Conservation (phyloP, 2,113 vertebrate genomes). For the Muntiacus muntjak region DNA sequence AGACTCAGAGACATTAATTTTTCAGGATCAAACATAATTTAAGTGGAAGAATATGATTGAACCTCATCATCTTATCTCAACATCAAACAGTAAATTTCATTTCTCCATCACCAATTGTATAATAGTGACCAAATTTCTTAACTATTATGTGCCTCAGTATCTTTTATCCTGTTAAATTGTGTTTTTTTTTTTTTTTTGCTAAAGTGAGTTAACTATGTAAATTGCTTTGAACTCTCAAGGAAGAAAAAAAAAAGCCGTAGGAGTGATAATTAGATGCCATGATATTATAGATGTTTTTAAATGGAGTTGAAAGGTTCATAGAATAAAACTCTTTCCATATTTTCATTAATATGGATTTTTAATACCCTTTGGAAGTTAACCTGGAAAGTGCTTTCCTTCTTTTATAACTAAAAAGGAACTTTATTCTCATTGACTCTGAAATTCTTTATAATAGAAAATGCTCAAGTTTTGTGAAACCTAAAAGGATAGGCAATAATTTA, state of each 20-base stretch:
- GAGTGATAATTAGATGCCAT: slow-evolving; percentile 69
- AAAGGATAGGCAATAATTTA: not conserved
- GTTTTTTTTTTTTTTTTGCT: slow-evolving; percentile 45
- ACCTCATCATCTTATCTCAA: not conserved
- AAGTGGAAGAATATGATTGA: not conserved
- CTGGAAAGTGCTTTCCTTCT: slow-evolving; percentile 44
- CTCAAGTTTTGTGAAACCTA: slow-evolving; percentile 5
- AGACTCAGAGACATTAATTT: not conserved
- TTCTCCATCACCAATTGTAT: not conserved
- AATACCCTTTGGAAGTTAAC: slow-evolving; percentile 69
- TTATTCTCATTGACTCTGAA: slow-evolving; percentile 40
- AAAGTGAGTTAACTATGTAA: slow-evolving; percentile 66
- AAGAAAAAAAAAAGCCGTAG: slow-evolving; percentile 45
- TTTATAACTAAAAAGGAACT: slow-evolving; percentile 48
- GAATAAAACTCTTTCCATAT: slow-evolving; percentile 67
- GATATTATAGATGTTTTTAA: slow-evolving; percentile 62
- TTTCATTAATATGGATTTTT: slow-evolving; percentile 77
- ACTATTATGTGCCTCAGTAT: slow-evolving; percentile 55
- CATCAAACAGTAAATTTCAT: not conserved
- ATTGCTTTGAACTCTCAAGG: slow-evolving; percentile 65
- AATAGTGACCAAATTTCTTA: slow-evolving; percentile 27
- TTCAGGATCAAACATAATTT: not conserved
- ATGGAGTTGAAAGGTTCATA: slow-evolving; percentile 73
- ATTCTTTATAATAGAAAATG: not conserved
- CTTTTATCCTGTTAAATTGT: slow-evolving; percentile 36